phyloP scores from a whole-genome alignment of 2,113 vertebrate genomes.

The Cyrtonyx montezumae region DNA sequence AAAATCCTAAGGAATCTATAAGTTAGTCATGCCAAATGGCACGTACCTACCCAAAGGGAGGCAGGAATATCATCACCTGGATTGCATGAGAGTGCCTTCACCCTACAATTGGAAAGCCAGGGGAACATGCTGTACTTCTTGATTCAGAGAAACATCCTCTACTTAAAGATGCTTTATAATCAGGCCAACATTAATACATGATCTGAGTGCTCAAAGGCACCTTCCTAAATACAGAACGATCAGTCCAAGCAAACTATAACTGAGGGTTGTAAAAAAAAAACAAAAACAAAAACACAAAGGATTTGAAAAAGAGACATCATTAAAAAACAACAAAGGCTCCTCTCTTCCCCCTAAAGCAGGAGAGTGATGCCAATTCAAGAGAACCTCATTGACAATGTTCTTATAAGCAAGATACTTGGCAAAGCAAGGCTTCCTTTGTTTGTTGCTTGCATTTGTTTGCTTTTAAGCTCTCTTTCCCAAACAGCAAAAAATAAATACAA shows the following conservation, averaged over 20 bases:
- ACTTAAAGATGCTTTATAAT: neutral
- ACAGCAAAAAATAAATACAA: neutral
- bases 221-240: neutral
- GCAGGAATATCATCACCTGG: neutral
- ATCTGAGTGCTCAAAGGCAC: neutral
- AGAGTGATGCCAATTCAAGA: neutral
- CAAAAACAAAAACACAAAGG: neutral
- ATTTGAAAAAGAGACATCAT: neutral
- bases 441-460: neutral
- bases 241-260: neutral
- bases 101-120: rapidly evolving
- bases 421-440: neutral
- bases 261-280: neutral
- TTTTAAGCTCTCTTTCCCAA: neutral
- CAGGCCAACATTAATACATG: neutral
- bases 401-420: neutral
- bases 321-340: neutral
- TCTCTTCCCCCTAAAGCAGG: neutral
- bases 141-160: neutral
- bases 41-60: neutral
- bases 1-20: neutral
- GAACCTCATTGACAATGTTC: neutral
- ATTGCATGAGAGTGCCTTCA: rapidly evolving
- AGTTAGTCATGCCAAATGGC: neutral
- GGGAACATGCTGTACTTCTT: rapidly evolving